Base-by-base conservation (phyloP, 2,888 invertebrate genomes). In the Epinotia ramella region DNA sequence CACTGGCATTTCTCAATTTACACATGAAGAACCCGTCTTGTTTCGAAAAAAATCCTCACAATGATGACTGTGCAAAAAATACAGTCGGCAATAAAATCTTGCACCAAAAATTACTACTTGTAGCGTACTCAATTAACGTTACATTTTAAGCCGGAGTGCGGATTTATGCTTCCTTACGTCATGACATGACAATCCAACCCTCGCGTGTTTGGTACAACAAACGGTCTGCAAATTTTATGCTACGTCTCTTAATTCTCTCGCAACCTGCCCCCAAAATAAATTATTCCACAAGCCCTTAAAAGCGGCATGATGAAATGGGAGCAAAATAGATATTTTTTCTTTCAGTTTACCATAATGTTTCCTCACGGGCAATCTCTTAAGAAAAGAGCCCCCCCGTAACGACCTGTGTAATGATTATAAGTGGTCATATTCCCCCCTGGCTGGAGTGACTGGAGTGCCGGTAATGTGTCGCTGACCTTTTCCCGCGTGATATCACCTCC, bases 301-400 rank as follows among this genome's bases (percentile, higher is more conserved):
- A 62, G 53, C 64, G 59, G 40, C 33, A 75, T 65, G 74, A 64
- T 70, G 65, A 65, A 75, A 75, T 60, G 74, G 59, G 40, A 59
- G 59, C 69, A 33, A 70, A 70, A 75, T 75, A 70, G 67, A 73
- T 69, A 70, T 75, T 75, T 70, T 65, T 75, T 65, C 65, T 40
- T 75, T 75, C 74, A 75, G 70, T 75, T 75, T 70, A 65, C 65
- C 74, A 75, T 76, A 71, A 76, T 76, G 75, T 76, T 71, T 71
- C 70, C 75, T 75, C 75, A 70, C 74, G 65, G 74, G 74, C 74
- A 75, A 75, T 75, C 70, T 76, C 24, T 76, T 71, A 76, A 71
- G 71, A 76, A 76, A 76, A 66, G 75, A 65, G 59, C 64, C 70
- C 53, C 69, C 65, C 71, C 60, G 59, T 56, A 71, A 65, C 70